phyloP scores from a whole-genome alignment of 2,797 vertebrate genomes.

The Diplodus puntazzo region DNA sequence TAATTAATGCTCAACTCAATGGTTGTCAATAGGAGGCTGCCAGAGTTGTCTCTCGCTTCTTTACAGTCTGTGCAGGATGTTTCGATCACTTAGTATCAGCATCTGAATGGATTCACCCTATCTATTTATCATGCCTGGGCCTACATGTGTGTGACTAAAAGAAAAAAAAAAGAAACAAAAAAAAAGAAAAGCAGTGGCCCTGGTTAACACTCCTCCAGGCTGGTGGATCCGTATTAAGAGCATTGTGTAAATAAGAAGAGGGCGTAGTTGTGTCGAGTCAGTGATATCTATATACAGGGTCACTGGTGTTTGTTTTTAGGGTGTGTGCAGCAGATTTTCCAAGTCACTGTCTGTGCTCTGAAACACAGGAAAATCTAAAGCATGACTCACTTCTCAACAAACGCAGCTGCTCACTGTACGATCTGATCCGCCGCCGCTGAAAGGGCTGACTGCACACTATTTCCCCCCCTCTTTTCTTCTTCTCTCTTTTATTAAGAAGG shows the following conservation, averaged over 20 bases:
- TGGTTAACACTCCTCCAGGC: slow-evolving; percentile 37
- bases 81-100: slow-evolving; percentile 68
- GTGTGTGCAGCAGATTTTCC: slow-evolving; percentile 83
- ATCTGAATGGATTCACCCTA: slow-evolving; percentile 47
- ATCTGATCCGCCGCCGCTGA: slow-evolving; percentile 75
- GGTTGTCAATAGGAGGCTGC: slow-evolving; percentile 80
- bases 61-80: slow-evolving; percentile 57
- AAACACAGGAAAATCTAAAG: slow-evolving; percentile 83
- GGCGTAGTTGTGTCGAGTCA: slow-evolving; percentile 60
- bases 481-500: slow-evolving; percentile 74
- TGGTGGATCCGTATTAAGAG: slow-evolving; percentile 47
- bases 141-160: slow-evolving; percentile 29
- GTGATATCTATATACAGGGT: slow-evolving; percentile 77
- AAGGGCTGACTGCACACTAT: slow-evolving; percentile 78
- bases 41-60: slow-evolving; percentile 61
- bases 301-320: slow-evolving; percentile 85
- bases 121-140: slow-evolving; percentile 52
- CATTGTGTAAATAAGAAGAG: slow-evolving; percentile 66
- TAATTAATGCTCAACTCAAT: slow-evolving; percentile 83
- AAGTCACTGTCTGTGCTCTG: slow-evolving; percentile 80
- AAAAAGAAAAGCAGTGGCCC: slow-evolving; percentile 27
- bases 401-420: slow-evolving; percentile 82
- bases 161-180: slow-evolving; percentile 11
- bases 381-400: slow-evolving; percentile 84
- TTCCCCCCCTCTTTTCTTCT: slow-evolving; percentile 43